Percentiles rank a stretch among this genome's conserved stretches.
Evolutionary conservation across 2,888 invertebrate species (phyloP).

Genomic region (Hypomecis punctinalis): DNA sequence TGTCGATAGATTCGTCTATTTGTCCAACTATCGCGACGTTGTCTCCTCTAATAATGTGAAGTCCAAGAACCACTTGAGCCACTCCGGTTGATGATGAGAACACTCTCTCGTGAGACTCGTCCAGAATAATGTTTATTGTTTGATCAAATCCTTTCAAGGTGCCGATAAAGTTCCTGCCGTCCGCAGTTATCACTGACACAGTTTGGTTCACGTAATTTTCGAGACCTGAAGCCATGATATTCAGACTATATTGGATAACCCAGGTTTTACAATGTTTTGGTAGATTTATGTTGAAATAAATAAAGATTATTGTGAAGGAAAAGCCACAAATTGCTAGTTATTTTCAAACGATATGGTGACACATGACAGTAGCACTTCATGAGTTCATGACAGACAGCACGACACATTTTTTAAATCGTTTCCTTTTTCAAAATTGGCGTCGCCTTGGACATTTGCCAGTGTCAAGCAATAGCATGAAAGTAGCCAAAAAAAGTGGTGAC

Average conservation of each 20-base stretch:
- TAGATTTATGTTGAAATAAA: too few relatives aligned
- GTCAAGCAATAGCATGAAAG: too few relatives aligned
- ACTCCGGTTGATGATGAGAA: slow-evolving; percentile 97
- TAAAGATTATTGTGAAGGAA: too few relatives aligned
- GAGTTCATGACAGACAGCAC: too few relatives aligned
- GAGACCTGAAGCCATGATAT: slow-evolving; percentile 91
- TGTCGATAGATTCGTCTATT: slow-evolving; percentile 93
- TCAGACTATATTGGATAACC: not conserved
- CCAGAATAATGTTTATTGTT: slow-evolving; percentile 98
- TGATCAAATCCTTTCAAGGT: slow-evolving; percentile 99
- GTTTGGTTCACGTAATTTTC: slow-evolving; percentile 96
- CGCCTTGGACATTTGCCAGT: too few relatives aligned
- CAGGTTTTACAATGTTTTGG: too few relatives aligned
- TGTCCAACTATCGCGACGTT: slow-evolving; percentile 97
- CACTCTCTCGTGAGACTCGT: slow-evolving; percentile 99
- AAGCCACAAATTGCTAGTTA: too few relatives aligned
- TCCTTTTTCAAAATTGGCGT: too few relatives aligned
- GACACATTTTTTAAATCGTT: too few relatives aligned
- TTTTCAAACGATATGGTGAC: too few relatives aligned
- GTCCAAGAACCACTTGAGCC: slow-evolving; percentile 93
- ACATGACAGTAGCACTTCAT: too few relatives aligned
- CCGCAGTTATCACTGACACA: slow-evolving; percentile 97
- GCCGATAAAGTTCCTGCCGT: slow-evolving; percentile 98
- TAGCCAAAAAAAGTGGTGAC: too few relatives aligned
- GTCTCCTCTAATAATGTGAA: slow-evolving; percentile 99